Percentiles rank a stretch among this genome's conserved stretches.
phyloP scores from a whole-genome alignment of 2,797 vertebrate species.

The Arnoldichthys spilopterus region DNA sequence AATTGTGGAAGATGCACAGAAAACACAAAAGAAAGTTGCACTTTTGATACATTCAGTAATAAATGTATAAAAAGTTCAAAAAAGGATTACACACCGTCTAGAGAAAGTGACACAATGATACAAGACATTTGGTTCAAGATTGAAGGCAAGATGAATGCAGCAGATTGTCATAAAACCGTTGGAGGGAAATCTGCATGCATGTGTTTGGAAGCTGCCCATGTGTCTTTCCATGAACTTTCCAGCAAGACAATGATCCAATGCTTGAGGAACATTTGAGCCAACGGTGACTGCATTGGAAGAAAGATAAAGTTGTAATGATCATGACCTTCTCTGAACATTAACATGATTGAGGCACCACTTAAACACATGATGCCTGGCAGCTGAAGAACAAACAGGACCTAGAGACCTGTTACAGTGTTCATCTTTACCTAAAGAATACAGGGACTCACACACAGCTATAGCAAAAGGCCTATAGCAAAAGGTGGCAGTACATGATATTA shows the following conservation, averaged over 20 bases:
- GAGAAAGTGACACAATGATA: not conserved
- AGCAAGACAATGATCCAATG: not conserved
- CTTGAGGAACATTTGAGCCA: not conserved
- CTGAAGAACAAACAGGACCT: not conserved
- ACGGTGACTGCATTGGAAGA: not conserved
- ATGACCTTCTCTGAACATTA: not conserved
- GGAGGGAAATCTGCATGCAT: conserved; percentile 1
- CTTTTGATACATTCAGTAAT: too few species aligned
- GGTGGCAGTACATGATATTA: not conserved
- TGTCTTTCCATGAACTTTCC: not conserved
- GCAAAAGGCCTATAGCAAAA: not conserved
- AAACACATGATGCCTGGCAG: not conserved
- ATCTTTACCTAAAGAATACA: not conserved
- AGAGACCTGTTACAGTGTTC: not conserved
- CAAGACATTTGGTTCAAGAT: not conserved
- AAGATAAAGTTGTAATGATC: not conserved
- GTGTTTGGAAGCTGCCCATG: not conserved
- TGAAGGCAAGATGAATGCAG: not conserved
- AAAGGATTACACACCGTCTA: not conserved
- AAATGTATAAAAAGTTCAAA: too few species aligned
- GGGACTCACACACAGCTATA: not conserved
- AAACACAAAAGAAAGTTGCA: too few species aligned
- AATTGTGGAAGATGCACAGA: too few species aligned
- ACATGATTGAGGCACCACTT: not conserved
- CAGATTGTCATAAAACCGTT: not conserved